Evolutionary conservation across 2,113 vertebrate species (phyloP).

Genomic region (Phyllostomus hastatus): DNA sequence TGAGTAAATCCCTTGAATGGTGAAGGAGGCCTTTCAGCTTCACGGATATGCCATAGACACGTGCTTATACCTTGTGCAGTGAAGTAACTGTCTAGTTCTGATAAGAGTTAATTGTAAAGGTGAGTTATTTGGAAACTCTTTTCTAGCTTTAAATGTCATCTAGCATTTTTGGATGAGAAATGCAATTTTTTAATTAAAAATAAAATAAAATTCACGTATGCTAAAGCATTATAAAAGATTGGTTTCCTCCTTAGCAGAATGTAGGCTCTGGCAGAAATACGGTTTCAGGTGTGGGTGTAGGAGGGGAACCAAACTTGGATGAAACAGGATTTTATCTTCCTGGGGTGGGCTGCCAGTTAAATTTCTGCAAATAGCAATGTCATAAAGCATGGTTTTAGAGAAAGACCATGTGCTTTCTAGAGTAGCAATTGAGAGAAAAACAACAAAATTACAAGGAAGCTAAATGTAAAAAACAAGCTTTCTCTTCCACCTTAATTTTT

Average conservation of each 20-base stretch:
- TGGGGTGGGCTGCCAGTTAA: conserved; percentile 77
- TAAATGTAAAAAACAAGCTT: conserved; percentile 49
- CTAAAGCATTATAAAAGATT: conserved; percentile 77
- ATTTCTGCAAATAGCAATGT: conserved; percentile 78
- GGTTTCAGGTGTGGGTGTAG: conserved; percentile 79
- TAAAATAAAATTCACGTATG: conserved; percentile 79
- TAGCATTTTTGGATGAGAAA: conserved; percentile 76
- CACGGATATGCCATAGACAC: background rate
- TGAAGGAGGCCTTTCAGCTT: background rate
- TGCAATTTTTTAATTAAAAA: conserved; percentile 76
- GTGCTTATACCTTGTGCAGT: background rate
- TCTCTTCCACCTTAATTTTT: conserved; percentile 53
- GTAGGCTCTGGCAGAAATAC: conserved; percentile 76
- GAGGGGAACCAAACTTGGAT: conserved; percentile 76
- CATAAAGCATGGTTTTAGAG: conserved; percentile 72
- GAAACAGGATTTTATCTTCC: conserved; percentile 74
- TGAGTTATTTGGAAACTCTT: conserved; percentile 74
- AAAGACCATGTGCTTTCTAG: conserved; percentile 67
- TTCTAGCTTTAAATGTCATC: conserved; percentile 77
- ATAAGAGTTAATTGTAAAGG: conserved; percentile 77
- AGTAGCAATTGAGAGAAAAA: conserved; percentile 70
- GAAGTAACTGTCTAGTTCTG: conserved; percentile 40
- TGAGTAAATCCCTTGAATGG: background rate
- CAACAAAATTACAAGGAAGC: conserved; percentile 62
- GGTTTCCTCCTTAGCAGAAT: conserved; percentile 77